A percentile compares a stretch with the other conserved stretches of the same genome.
Evolutionary conservation across 2,113 vertebrate genomes (phyloP).

Genomic region (Pituophis catenifer): DNA sequence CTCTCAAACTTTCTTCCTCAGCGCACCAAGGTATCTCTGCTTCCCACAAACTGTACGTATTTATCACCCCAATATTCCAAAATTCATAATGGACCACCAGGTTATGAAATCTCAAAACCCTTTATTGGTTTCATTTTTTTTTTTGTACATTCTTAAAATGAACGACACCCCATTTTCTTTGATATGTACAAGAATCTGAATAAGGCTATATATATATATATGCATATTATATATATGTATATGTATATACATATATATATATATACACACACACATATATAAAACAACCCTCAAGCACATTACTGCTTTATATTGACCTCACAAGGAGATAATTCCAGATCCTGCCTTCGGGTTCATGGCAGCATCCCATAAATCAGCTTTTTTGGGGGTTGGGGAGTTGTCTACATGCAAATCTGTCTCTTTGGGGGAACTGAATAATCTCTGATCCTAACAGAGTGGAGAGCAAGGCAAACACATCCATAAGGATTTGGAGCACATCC

Average conservation of each 20-base stretch:
- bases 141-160: conserved; percentile 37
- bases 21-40: background rate
- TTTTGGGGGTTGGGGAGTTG: background rate
- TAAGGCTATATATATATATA: conserved; percentile 10
- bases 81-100: background rate
- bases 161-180: conserved; percentile 10
- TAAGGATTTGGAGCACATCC: background rate
- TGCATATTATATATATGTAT: background rate
- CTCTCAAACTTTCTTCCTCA: background rate
- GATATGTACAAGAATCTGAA: conserved; percentile 16
- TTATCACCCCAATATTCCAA: background rate
- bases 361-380: background rate
- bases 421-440: background rate
- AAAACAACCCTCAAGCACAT: background rate
- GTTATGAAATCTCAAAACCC: conserved; percentile 20
- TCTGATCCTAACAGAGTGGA: background rate
- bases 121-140: conserved; percentile 20
- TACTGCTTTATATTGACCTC: background rate
- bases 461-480: background rate
- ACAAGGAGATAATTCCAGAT: background rate
- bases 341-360: background rate
- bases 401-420: background rate
- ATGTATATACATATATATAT: background rate
- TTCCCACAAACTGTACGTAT: background rate
- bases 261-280: background rate